These are phyloP conservation scores for Tachypleus tridentatus DNA, from an alignment of 1,140 invertebrate species.

Conservation along the genomic window DNA sequence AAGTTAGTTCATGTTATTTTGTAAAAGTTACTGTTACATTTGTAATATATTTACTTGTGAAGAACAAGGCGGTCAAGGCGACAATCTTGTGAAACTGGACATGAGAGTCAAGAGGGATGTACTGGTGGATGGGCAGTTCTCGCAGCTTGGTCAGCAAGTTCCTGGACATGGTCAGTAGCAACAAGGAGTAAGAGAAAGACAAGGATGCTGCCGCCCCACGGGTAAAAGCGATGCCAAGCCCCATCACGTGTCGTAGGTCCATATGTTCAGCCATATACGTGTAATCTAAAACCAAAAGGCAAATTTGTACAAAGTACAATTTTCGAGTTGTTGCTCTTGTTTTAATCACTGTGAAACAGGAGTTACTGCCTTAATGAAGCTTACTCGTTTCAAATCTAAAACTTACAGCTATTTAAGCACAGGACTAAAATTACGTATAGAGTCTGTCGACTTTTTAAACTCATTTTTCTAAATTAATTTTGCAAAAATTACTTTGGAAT, in stretches of 20 bases:
- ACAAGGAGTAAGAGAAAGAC: constrained; percentile 89
- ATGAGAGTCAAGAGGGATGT: constrained; percentile 93
- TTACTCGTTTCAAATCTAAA: too few relatives aligned
- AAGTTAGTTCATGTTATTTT: too few relatives aligned
- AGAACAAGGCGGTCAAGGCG: constrained; percentile 90
- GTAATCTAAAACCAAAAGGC: constrained; percentile 46
- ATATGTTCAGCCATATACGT: constrained; percentile 94
- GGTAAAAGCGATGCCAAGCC: constrained; percentile 93
- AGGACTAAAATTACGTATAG: too few relatives aligned
- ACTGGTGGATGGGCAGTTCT: constrained; percentile 93
- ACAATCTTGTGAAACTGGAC: constrained; percentile 99
- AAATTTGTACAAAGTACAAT: too few relatives aligned
- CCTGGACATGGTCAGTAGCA: constrained; percentile 92
- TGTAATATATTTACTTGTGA: constrained; percentile 38
- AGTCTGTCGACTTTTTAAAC: too few relatives aligned
- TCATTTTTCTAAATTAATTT: too few relatives aligned
- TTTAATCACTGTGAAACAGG: too few relatives aligned
- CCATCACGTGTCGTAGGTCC: constrained; percentile 93
- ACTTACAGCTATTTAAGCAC: too few relatives aligned
- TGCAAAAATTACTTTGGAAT: too few relatives aligned
- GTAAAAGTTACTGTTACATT: too few relatives aligned
- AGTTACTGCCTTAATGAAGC: too few relatives aligned
- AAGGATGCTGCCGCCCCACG: constrained; percentile 89
- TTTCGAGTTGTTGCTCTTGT: too few relatives aligned
- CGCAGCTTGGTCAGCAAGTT: constrained; percentile 93